Evolutionary conservation across 2,797 vertebrate genomes (phyloP).

Genomic region (Peromyscus melanophrys): DNA sequence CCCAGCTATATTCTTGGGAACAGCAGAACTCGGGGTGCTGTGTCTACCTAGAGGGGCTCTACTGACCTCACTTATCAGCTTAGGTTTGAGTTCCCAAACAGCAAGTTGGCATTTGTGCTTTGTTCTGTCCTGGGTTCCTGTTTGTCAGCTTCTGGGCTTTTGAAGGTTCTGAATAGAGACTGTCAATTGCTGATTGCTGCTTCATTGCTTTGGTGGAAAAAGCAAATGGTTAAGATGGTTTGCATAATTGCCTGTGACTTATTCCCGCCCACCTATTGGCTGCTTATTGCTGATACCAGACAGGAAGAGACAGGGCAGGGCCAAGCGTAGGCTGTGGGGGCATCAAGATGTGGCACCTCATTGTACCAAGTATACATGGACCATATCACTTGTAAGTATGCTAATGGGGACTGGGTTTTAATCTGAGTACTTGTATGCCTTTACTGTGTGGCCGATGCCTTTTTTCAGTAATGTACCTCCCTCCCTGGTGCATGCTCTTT

Average conservation of each 20-base stretch:
- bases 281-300: background rate
- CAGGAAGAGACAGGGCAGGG: background rate
- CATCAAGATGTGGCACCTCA: background rate
- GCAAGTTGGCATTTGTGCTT: background rate
- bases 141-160: background rate
- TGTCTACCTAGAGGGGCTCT: background rate
- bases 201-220: background rate
- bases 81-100: background rate
- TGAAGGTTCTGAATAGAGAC: background rate
- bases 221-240: background rate
- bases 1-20: background rate
- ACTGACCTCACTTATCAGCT: background rate
- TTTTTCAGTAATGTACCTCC: fast-evolving
- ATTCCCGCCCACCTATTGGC: background rate
- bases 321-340: background rate
- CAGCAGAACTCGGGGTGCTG: background rate
- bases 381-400: too few species aligned
- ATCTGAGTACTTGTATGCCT: background rate
- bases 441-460: fast-evolving
- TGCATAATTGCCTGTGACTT: background rate
- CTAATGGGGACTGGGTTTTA: too few species aligned
- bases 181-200: background rate
- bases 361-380: fast-evolving
- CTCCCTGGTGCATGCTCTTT: background rate
- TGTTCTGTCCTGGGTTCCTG: background rate